Evolutionary conservation across 2,888 invertebrate genomes (phyloP).

Genomic region (Noctua janthina): DNA sequence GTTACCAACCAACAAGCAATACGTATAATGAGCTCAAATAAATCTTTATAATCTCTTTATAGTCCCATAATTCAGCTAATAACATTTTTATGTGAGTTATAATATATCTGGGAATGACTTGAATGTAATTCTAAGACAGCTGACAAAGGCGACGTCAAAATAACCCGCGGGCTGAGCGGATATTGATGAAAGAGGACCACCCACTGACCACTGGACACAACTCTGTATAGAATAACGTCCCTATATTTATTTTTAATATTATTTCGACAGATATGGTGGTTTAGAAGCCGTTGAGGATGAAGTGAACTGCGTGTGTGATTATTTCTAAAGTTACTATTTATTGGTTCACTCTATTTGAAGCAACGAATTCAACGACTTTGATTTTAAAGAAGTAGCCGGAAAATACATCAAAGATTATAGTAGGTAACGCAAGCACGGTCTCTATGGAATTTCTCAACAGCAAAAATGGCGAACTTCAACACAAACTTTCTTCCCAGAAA

Average conservation of each 20-base stretch:
- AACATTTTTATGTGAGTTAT: slow-evolving; percentile 60
- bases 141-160: slow-evolving; percentile 66
- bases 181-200: slow-evolving; percentile 58
- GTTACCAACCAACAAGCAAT: background rate
- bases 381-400: background rate
- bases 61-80: slow-evolving; percentile 68
- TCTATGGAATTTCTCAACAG: background rate
- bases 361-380: too few species aligned
- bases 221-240: slow-evolving; percentile 29
- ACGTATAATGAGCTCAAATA: slow-evolving; percentile 2
- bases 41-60: background rate
- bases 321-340: background rate
- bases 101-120: slow-evolving; percentile 64
- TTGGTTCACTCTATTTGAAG: background rate
- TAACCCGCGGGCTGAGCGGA: slow-evolving; percentile 64
- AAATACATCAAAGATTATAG: background rate
- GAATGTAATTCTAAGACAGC: slow-evolving; percentile 52
- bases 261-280: background rate
- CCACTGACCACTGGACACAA: slow-evolving; percentile 17
- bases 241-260: slow-evolving; percentile 47
- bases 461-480: background rate
- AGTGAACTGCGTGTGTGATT: background rate
- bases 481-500: background rate
- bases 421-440: background rate
- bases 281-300: background rate